phyloP scores from a whole-genome alignment of 37 sponge, comb jelly and placozoan species.

The Haliclona indistincta region DNA sequence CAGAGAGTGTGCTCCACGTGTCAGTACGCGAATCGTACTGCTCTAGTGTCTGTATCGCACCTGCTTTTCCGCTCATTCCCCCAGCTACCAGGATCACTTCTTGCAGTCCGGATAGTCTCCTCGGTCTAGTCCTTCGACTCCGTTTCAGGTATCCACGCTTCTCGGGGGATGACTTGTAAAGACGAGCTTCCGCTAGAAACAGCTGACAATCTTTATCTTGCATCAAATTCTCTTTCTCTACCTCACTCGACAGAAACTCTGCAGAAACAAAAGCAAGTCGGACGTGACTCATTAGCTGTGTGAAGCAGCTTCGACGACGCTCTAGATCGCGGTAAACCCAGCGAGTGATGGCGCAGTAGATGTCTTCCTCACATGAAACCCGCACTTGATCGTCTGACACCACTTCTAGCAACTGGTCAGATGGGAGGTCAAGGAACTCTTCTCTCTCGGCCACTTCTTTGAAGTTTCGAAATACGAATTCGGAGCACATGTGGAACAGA shows the following conservation, averaged over 20 bases:
- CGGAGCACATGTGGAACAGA: conserved; percentile 16
- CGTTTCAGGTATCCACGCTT: conserved; percentile 30
- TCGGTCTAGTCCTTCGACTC: conserved; percentile 50
- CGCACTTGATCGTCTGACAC: conserved; percentile 50
- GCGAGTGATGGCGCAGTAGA: conserved; percentile 53
- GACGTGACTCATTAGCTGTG: conserved; percentile 43
- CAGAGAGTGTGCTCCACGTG: conserved; percentile 21
- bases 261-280: conserved; percentile 59
- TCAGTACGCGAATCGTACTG: conserved; percentile 31
- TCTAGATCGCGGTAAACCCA: conserved; percentile 57
- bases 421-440: conserved; percentile 43
- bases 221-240: conserved; percentile 50
- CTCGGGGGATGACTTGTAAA: conserved; percentile 52
- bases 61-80: conserved; percentile 27
- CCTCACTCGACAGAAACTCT: conserved; percentile 18
- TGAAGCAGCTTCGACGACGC: conserved; percentile 9
- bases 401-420: conserved; percentile 40
- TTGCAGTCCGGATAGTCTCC: conserved; percentile 30
- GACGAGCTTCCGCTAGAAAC: conserved; percentile 48
- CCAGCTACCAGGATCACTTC: conserved; percentile 48
- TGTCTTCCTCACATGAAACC: conserved; percentile 55
- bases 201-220: conserved; percentile 26
- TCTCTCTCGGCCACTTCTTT: conserved; percentile 17
- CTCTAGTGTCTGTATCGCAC: conserved; percentile 17
- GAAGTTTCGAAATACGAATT: conserved; percentile 36